Evolutionary conservation across 2,113 vertebrate species (phyloP), one percentile per base, ranked within the genome.

Genomic region (Eidolon helvum): DNA sequence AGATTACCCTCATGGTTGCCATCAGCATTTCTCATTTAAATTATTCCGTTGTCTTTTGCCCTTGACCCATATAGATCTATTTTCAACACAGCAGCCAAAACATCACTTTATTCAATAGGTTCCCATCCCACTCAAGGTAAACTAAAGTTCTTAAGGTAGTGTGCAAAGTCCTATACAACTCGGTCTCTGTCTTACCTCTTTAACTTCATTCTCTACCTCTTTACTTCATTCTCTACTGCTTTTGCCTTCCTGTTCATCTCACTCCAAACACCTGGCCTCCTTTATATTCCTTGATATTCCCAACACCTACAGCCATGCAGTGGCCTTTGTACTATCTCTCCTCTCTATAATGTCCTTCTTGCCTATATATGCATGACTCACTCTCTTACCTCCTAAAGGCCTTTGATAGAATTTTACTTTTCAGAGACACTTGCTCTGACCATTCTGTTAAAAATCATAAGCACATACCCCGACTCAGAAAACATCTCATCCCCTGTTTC

Each of bases 61-160:
- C 21, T 88, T 89, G 35, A 7, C 21, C 82, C n/a, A 14, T 35
- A 30, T n/a, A 57, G 33, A 63, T 68, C 33, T 69, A 8, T 82
- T 57, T 91, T 88, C 22, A 68, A 12, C 2, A 4, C 14, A 74
- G 38, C 7, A 96, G 4, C 33, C 30, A 50, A 69, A 77, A 79
- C 40, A 33, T 33, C 12, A 48, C 30, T 68, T 45, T 82, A 16
- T 61, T 93, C 35, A 84, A n/a, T 79, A 90, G 55, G 30, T 90
- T 84, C 38, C 15, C 18, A 10, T 22, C 63, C 3, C 24, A 53
- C 45, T 69, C 75, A 83, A 72, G 82, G 21, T 82, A 75, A 87
- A 69, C 3, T 16, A 11, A 83, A 22, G 2, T 65, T 59, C 55
- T 69, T 83, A 35, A 88, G 35, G 71, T 28, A 53, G 35, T 84